phyloP scores from a whole-genome alignment of 2,888 invertebrate species.

The Melitaea athalia region DNA sequence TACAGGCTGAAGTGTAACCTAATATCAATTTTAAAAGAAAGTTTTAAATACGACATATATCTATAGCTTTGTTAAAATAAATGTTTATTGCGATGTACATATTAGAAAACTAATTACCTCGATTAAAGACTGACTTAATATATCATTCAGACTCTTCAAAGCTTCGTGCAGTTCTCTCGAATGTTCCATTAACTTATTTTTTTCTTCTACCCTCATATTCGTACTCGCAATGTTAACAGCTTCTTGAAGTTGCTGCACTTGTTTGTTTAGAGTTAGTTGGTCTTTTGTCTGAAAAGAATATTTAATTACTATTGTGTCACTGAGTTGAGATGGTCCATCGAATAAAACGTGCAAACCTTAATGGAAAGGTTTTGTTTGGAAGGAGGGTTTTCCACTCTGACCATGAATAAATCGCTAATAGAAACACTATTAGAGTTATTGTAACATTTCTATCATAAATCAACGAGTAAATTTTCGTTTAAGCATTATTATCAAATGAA shows the following conservation, averaged over 20 bases:
- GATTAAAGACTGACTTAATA: slow-evolving; percentile 15
- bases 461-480: no score
- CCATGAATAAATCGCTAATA: no score
- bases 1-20: no score
- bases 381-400: no score
- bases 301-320: not conserved
- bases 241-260: slow-evolving; percentile 41
- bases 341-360: no score
- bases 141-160: slow-evolving; percentile 28
- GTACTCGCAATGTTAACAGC: slow-evolving; percentile 36
- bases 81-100: not conserved
- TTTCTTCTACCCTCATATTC: slow-evolving; percentile 36
- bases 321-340: no score
- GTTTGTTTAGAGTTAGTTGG: slow-evolving; percentile 38
- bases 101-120: slow-evolving; percentile 16
- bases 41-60: no score
- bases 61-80: not conserved
- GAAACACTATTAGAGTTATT: no score
- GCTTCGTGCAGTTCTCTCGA: slow-evolving; percentile 28
- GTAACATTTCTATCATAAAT: not conserved
- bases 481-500: no score
- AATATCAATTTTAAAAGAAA: no score
- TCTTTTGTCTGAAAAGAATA: slow-evolving; percentile 38
- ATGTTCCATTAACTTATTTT: slow-evolving; percentile 29
- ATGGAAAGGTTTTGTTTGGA: no score